A percentile compares a stretch with the other conserved stretches of the same genome.
phyloP scores from a whole-genome alignment of 2,113 vertebrate species.

The Thalassarche chlororhynchos region DNA sequence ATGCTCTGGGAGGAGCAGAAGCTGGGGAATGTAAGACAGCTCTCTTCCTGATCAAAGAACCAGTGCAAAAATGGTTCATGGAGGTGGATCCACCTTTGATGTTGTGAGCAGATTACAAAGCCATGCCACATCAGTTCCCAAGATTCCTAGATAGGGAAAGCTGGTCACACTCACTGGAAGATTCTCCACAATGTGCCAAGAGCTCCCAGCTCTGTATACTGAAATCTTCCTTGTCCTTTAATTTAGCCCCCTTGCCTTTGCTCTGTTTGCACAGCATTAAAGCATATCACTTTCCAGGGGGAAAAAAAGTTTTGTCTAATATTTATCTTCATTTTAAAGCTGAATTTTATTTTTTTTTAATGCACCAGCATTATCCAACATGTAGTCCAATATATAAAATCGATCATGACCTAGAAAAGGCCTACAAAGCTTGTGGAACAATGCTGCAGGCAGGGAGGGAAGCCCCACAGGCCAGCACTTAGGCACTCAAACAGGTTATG shows the following conservation, averaged over 20 bases:
- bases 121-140: background rate
- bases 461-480: background rate
- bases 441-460: background rate
- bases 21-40: background rate
- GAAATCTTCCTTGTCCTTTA: background rate
- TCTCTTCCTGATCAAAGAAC: background rate
- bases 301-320: background rate
- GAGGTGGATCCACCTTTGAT: constrained; percentile 3
- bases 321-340: background rate
- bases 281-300: background rate
- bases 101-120: background rate
- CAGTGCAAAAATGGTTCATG: background rate
- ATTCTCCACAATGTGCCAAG: background rate
- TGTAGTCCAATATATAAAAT: background rate
- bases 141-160: background rate
- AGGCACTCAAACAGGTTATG: background rate
- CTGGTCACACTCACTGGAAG: background rate
- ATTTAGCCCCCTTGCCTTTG: background rate
- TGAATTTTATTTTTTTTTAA: background rate
- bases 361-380: background rate
- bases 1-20: background rate
- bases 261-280: background rate
- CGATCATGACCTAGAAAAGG: background rate
- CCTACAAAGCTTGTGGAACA: background rate
- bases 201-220: background rate